These are phyloP conservation scores for Dasyornis broadbenti DNA, from an alignment of 2,113 vertebrate genomes.

Conservation along the genomic window DNA sequence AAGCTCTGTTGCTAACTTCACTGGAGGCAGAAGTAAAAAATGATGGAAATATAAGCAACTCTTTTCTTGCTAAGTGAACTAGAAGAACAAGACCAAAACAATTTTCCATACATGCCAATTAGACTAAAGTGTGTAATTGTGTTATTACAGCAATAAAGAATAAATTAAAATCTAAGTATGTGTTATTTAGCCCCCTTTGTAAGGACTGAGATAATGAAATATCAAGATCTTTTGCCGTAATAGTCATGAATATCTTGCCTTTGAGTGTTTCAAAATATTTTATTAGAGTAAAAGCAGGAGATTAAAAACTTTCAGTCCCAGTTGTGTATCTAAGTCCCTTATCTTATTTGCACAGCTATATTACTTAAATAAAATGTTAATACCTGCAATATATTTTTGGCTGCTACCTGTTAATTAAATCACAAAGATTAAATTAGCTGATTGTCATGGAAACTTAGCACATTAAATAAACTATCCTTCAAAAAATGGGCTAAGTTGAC, in stretches of 20 bases:
- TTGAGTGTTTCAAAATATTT: not conserved
- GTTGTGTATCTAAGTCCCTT: not conserved
- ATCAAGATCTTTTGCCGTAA: not conserved
- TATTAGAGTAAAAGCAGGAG: not conserved
- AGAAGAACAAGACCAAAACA: not conserved
- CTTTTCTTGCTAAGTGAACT: not conserved
- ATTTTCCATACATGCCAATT: not conserved
- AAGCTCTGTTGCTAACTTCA: not conserved
- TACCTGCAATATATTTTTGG: not conserved
- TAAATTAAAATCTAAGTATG: not conserved
- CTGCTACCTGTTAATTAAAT: slow-evolving; percentile 15
- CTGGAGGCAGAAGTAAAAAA: not conserved
- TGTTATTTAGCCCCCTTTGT: not conserved
- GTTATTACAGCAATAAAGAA: not conserved
- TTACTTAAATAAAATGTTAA: not conserved
- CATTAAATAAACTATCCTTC: not conserved
- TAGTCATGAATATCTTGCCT: not conserved
- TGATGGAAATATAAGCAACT: not conserved
- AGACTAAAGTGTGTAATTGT: not conserved
- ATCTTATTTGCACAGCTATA: not conserved
- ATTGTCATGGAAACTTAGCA: not conserved
- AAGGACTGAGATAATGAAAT: not conserved
- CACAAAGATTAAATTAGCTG: not conserved
- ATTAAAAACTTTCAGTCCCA: not conserved
- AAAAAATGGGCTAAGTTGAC: not conserved